These are phyloP conservation scores for Tenualosa ilisha DNA, from an alignment of 2,797 vertebrate species.

Conservation along the genomic window DNA sequence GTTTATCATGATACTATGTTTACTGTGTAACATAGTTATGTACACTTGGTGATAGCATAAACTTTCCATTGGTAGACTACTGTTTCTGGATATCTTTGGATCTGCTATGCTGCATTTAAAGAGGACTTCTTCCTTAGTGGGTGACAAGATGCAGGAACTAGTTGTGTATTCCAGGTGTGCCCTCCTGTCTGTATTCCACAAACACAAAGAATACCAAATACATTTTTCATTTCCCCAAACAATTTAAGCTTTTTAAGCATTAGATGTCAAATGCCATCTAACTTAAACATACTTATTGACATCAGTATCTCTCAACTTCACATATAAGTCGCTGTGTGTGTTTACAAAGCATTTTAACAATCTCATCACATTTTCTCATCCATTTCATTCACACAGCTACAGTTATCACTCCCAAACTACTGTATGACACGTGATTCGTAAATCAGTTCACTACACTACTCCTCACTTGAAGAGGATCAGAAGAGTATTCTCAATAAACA, in stretches of 20 bases:
- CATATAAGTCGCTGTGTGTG: neutral
- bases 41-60: no score
- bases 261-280: neutral
- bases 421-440: neutral
- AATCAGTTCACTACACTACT: neutral
- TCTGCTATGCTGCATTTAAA: neutral
- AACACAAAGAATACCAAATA: neutral
- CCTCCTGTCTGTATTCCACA: no score
- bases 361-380: neutral
- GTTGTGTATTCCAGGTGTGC: neutral
- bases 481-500: neutral
- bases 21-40: no score
- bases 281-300: no score
- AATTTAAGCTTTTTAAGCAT: neutral
- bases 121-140: neutral
- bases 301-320: neutral
- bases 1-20: no score
- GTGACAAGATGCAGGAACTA: neutral
- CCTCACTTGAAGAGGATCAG: neutral
- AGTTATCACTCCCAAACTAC: neutral
- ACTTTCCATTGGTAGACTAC: no score
- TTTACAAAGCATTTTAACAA: neutral
- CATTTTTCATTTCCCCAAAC: neutral
- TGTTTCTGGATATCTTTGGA: neutral
- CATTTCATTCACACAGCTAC: neutral